Evolutionary conservation across 64 coral and sea anemone species (phyloP), one percentile per base, ranked within the genome.

Genomic region (Stylophora pistillata): DNA sequence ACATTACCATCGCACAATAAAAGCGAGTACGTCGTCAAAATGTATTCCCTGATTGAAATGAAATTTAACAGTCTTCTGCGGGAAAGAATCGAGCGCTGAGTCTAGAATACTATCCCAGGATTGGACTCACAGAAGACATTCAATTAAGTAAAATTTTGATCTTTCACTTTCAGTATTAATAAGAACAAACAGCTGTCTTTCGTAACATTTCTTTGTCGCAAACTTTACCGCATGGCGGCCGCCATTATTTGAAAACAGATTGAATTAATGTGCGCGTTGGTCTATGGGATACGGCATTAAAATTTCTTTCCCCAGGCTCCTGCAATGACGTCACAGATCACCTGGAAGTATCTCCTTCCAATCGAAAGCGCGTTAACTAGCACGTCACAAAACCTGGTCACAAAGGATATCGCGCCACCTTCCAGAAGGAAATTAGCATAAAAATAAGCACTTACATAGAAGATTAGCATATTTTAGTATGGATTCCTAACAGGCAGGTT

Each of bases 61-160:
- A 53, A 77, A 53, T 56, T 75, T 34, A 75, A 75, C 73, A 75
- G 31, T 41, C 73, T 75, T 75, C 73, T 75, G 1, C 73, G 73
- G 33, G 73, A 75, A 75, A 75, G 73, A 75, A 75, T 75, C 73
- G 73, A 75, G 73, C 73, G 31, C 73, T 75, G 73, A 75, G 37
- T 34, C 73, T 30, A 75, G 53, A 47, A 15, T 47, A 75, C 23
- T 75, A 75, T 52, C 37, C 33, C 31, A 53, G 33, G 73, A 75
- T 75, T 75, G 15, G 73, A 75, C 73, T 37, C 73, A 75, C 73
- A 74, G 72, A 74, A 74, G 14, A 74, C 72, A 74, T 74, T 30
- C 72, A 32, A 75, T 30, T 52, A 75, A 34, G 41, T 75, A 75
- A 75, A 13, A 75, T 75, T 75, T 75, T 75, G 73, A 54, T 13